These are phyloP conservation scores for Micromussa lordhowensis DNA, from an alignment of 92 coral and sea anemone genomes.

Conservation along the genomic window DNA sequence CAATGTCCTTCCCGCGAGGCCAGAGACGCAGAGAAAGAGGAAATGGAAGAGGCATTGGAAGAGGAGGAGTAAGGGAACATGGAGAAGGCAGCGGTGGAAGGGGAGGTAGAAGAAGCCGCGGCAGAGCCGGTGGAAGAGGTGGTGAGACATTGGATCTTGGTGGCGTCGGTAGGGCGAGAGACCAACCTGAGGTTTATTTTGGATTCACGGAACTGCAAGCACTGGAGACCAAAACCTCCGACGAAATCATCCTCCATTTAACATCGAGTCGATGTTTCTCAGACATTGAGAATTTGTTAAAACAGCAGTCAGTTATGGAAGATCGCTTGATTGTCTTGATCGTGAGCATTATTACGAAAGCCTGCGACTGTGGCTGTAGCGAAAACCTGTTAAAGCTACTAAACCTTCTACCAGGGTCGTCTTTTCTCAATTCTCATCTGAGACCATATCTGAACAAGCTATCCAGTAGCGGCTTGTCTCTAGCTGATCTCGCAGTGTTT, in stretches of 20 bases:
- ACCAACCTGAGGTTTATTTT: constrained; percentile 44
- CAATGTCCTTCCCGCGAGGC: neutral
- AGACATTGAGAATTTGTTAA: constrained; percentile 66
- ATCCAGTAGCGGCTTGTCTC: neutral
- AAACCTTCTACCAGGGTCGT: constrained; percentile 69
- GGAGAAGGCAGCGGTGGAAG: no score
- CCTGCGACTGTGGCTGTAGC: constrained; percentile 69
- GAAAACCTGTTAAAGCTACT: constrained; percentile 62
- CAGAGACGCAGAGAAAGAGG: neutral
- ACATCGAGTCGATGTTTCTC: constrained; percentile 73
- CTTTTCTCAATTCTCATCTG: constrained; percentile 66
- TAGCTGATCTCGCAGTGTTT: constrained; percentile 39
- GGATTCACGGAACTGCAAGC: constrained; percentile 67
- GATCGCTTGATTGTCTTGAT: constrained; percentile 72
- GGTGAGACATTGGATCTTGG: neutral
- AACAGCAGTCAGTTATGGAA: constrained; percentile 34
- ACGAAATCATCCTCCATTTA: constrained; percentile 78
- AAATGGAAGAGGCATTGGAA: neutral
- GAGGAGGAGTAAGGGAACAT: neutral
- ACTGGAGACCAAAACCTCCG: constrained; percentile 72
- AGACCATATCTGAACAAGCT: constrained; percentile 67
- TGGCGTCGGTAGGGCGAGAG: neutral
- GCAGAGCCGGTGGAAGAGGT: no score
- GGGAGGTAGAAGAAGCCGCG: no score
- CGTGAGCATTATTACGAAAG: constrained; percentile 72